Evolutionary conservation across 2,113 vertebrate species (phyloP).

Genomic region (Osmerus mordax): DNA sequence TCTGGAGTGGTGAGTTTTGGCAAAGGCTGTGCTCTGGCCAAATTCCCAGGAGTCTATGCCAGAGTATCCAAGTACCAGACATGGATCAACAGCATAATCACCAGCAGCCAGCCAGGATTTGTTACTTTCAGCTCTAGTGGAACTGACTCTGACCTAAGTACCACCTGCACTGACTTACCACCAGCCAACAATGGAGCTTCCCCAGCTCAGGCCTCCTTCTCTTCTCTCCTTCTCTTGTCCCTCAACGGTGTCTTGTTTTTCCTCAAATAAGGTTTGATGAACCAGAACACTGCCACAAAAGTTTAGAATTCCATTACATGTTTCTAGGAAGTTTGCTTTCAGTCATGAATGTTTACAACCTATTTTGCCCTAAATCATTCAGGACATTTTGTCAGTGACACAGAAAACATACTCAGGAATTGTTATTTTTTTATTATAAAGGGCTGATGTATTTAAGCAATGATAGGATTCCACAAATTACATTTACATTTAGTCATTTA

Average conservation of each 20-base stretch:
- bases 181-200: neutral
- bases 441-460: neutral
- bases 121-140: constrained; percentile 13
- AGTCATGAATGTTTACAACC: too few species aligned
- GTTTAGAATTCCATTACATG: neutral
- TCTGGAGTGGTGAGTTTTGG: constrained; percentile 82
- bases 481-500: too few species aligned
- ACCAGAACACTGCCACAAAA: too few species aligned
- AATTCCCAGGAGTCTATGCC: constrained; percentile 78
- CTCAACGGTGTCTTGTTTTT: neutral
- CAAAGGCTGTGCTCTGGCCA: constrained; percentile 68
- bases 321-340: neutral
- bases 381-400: too few species aligned
- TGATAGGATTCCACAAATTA: neutral
- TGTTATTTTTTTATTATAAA: neutral
- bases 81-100: constrained; percentile 66
- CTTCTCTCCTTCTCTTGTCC: neutral
- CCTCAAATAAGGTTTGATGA: too few species aligned
- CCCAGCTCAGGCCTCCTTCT: neutral
- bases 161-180: neutral
- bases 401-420: too few species aligned
- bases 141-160: neutral
- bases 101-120: constrained; percentile 15
- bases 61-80: constrained; percentile 72
- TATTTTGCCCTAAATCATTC: too few species aligned